Evolutionary conservation across 2,888 invertebrate genomes (phyloP).

Genomic region (Clitarchus hookeri): DNA sequence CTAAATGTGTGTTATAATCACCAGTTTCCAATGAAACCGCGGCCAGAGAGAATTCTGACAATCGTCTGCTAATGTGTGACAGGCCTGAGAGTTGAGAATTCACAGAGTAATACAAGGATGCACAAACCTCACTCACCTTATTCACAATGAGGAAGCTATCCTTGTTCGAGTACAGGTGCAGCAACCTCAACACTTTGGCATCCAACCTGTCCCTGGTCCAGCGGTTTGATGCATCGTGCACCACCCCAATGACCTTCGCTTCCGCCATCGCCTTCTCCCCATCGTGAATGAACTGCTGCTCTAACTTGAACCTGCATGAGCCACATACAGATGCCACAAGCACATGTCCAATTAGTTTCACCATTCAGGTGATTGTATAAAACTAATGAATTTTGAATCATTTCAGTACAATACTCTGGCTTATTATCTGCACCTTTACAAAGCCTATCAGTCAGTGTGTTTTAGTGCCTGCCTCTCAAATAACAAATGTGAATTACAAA

Average conservation of each 20-base stretch:
- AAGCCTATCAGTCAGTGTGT: too few relatives aligned
- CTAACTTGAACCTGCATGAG: constrained; percentile 41
- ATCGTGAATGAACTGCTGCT: constrained; percentile 62
- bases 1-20: too few relatives aligned
- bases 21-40: too few relatives aligned
- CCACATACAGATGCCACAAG: too few relatives aligned
- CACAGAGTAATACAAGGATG: not conserved
- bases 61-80: too few relatives aligned
- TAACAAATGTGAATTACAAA: too few relatives aligned
- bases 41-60: too few relatives aligned
- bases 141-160: constrained; percentile 81
- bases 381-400: too few relatives aligned
- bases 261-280: constrained; percentile 65
- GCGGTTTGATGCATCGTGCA: constrained; percentile 80
- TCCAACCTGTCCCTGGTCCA: constrained; percentile 72
- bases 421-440: too few relatives aligned
- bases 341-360: not conserved
- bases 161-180: constrained; percentile 64
- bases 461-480: too few relatives aligned
- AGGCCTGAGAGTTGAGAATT: too few relatives aligned
- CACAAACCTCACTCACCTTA: constrained; percentile 63
- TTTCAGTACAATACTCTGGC: too few relatives aligned
- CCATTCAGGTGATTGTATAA: constrained; percentile 24
- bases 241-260: constrained; percentile 81
- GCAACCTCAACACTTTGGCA: constrained; percentile 68